Percentiles rank a stretch among this genome's conserved stretches.
Conservation (phyloP, 1,140 invertebrate genomes). For the Brachionus paranguensis region DNA sequence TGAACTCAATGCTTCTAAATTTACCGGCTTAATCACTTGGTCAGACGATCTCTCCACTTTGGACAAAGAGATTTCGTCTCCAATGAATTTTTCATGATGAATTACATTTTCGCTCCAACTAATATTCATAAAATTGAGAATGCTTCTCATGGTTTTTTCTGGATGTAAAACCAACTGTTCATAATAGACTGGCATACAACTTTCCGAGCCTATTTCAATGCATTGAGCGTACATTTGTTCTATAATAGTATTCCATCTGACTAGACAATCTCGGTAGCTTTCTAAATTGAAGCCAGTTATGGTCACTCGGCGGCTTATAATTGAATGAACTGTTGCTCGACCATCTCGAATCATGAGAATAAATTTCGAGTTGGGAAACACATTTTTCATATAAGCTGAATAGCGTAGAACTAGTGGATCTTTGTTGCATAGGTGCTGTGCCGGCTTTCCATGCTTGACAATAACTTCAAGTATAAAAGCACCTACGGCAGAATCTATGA, state of each 20-base stretch:
- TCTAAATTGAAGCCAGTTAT: slow-evolving; percentile 93
- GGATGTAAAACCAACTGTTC: slow-evolving; percentile 94
- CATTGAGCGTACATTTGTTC: slow-evolving; percentile 90
- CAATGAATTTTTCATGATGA: slow-evolving; percentile 93
- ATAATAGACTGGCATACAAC: slow-evolving; percentile 86
- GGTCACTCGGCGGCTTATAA: slow-evolving; percentile 90
- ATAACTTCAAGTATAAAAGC: slow-evolving; percentile 84
- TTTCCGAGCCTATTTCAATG: slow-evolving; percentile 56
- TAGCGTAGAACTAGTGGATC: slow-evolving; percentile 97
- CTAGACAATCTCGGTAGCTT: slow-evolving; percentile 84
- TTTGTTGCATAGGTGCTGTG: slow-evolving; percentile 86
- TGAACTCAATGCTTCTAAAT: slow-evolving; percentile 86
- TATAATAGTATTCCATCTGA: slow-evolving; percentile 92
- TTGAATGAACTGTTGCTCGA: slow-evolving; percentile 92
- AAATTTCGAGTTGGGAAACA: slow-evolving; percentile 77
- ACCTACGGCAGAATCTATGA: slow-evolving; percentile 86
- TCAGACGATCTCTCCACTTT: slow-evolving; percentile 95
- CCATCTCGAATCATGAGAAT: slow-evolving; percentile 96
- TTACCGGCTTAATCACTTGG: slow-evolving; percentile 96
- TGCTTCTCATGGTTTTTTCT: slow-evolving; percentile 76
- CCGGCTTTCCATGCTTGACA: slow-evolving; percentile 80
- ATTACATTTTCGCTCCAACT: slow-evolving; percentile 91
- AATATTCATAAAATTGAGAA: slow-evolving; percentile 81
- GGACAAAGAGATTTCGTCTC: slow-evolving; percentile 75
- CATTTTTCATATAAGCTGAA: slow-evolving; percentile 65